Percentiles rank a stretch among this genome's conserved stretches.
These are phyloP conservation scores for Polydrusus pterygomalis DNA, from an alignment of 2,888 invertebrate genomes.

Conservation along the genomic window DNA sequence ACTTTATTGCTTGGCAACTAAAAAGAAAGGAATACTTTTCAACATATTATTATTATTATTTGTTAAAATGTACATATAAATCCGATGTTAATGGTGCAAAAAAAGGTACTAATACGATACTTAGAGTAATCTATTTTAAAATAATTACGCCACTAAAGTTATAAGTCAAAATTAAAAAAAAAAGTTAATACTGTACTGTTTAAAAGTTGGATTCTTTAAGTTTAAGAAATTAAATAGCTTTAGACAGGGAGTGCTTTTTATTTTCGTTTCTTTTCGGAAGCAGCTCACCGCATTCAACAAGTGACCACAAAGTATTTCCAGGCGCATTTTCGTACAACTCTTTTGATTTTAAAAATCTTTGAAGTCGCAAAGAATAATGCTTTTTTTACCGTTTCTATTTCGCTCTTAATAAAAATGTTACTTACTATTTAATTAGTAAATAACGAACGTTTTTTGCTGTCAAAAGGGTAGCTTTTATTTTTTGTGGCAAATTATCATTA, in stretches of 20 bases:
- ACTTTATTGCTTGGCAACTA: no score
- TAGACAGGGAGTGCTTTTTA: slow-evolving; percentile 3
- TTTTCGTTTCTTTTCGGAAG: background rate
- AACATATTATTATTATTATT: no score
- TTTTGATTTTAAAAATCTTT: slow-evolving; percentile 8
- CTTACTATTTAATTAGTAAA: background rate
- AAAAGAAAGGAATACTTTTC: no score
- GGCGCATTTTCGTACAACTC: background rate
- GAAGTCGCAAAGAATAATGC: background rate
- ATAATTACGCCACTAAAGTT: no score
- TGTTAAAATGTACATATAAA: no score
- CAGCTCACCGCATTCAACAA: slow-evolving; percentile 25
- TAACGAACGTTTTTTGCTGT: background rate
- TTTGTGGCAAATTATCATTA: no score
- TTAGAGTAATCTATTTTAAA: no score
- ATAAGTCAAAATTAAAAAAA: no score
- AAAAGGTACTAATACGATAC: no score
- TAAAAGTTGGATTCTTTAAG: background rate
- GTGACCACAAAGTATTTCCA: slow-evolving; percentile 8
- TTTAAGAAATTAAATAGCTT: slow-evolving; percentile 21
- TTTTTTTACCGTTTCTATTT: background rate
- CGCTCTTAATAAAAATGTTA: background rate
- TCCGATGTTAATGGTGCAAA: no score
- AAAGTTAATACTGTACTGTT: no score
- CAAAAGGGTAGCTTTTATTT: no score